A percentile compares a stretch with the other conserved stretches of the same genome.
Evolutionary conservation across 2,113 vertebrate genomes (phyloP).

Genomic region (Sturnus vulgaris): DNA sequence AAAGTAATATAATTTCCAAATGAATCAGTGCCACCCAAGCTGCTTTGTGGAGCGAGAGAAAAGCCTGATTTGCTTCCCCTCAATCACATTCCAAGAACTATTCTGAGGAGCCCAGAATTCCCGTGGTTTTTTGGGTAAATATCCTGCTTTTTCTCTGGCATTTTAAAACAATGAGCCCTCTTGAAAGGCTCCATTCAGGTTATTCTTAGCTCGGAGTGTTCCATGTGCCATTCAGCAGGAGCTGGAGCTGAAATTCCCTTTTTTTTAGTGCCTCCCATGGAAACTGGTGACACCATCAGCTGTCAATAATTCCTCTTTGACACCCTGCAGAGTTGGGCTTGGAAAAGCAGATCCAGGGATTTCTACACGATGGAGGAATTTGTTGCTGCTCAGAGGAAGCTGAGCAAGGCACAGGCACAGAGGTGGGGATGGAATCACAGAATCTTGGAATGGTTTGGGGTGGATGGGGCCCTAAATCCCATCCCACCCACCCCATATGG

Average conservation of each 20-base stretch:
- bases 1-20: not conserved
- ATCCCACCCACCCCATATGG: fast-evolving
- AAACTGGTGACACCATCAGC: not conserved
- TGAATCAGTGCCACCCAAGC: not conserved
- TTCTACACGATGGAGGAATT: not conserved
- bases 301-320: not conserved
- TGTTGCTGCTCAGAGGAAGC: not conserved
- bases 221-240: not conserved
- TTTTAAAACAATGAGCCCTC: not conserved
- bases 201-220: not conserved
- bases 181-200: not conserved
- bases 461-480: not conserved
- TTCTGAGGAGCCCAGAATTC: not conserved
- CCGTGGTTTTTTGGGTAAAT: not conserved
- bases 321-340: not conserved
- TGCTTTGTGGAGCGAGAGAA: not conserved
- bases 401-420: not conserved
- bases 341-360: not conserved
- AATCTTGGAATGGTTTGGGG: not conserved
- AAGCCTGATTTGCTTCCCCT: not conserved
- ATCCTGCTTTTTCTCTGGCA: not conserved
- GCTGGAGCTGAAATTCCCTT: not conserved
- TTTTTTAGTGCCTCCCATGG: not conserved
- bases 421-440: not conserved
- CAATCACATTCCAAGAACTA: not conserved